phyloP scores from a whole-genome alignment of 2,888 invertebrate genomes.

The Meandrusa payeni region DNA sequence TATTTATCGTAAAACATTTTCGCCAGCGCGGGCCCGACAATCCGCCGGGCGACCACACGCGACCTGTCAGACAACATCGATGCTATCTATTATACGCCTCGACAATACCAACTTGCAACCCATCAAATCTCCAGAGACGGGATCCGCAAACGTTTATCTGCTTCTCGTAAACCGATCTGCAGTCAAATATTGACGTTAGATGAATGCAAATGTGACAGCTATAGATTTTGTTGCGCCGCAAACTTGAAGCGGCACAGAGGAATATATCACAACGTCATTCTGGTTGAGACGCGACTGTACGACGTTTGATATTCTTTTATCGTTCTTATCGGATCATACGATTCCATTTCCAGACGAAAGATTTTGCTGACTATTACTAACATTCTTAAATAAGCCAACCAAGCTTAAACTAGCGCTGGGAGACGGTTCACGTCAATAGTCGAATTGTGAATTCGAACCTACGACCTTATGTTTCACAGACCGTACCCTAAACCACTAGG shows the following conservation, averaged over 20 bases:
- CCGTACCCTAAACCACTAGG: no score
- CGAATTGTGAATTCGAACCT: no score
- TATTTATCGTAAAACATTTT: slow-evolving; percentile 4
- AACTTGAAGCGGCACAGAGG: slow-evolving; percentile 35
- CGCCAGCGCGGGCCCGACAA: background rate
- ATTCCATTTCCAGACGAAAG: no score
- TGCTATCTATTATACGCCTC: slow-evolving; percentile 53
- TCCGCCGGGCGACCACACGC: slow-evolving; percentile 49
- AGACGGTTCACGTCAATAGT: no score
- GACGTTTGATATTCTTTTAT: no score
- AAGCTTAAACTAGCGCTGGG: no score
- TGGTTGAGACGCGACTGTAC: slow-evolving; percentile 35
- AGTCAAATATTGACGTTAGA: slow-evolving; percentile 25
- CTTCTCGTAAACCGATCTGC: slow-evolving; percentile 25
- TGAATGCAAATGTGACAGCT: slow-evolving; percentile 34
- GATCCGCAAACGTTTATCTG: slow-evolving; percentile 26
- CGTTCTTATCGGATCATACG: no score
- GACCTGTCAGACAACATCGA: slow-evolving; percentile 52
- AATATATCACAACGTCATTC: slow-evolving; percentile 53
- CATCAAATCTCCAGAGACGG: slow-evolving; percentile 45
- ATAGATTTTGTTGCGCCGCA: slow-evolving; percentile 22
- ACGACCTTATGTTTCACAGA: no score
- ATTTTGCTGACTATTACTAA: no score
- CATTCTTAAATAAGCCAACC: no score
- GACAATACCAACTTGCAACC: slow-evolving; percentile 42